Percentiles rank a stretch among this genome's conserved stretches.
Conservation (phyloP, 2,888 invertebrate genomes). For the Zhuqinia jingwanae region DNA sequence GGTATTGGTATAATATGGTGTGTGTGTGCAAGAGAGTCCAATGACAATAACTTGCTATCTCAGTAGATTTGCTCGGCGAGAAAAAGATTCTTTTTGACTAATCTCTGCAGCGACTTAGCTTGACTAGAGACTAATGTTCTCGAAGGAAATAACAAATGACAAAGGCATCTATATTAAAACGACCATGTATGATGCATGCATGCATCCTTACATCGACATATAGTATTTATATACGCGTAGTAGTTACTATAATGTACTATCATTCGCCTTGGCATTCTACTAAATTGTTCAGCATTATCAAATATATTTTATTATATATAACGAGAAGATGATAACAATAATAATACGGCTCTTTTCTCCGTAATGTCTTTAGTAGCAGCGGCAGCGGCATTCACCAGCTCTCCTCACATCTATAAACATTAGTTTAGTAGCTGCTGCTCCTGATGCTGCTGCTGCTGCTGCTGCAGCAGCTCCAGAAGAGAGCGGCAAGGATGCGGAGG, state of each 20-base stretch:
- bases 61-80: slow-evolving; percentile 69
- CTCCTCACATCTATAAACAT: slow-evolving; percentile 65
- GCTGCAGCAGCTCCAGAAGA: background rate
- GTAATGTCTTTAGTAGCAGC: slow-evolving; percentile 46
- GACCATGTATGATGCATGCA: background rate
- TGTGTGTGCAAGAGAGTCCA: slow-evolving; percentile 15
- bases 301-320: slow-evolving; percentile 71
- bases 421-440: slow-evolving; percentile 39
- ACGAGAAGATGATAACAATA: slow-evolving; percentile 72
- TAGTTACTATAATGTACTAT: too few species aligned
- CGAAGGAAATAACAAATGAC: slow-evolving; percentile 71
- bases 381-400: background rate
- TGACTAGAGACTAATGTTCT: slow-evolving; percentile 71
- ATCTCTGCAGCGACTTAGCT: slow-evolving; percentile 72
- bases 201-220: too few species aligned
- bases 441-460: too few species aligned
- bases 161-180: slow-evolving; percentile 54
- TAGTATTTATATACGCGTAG: too few species aligned
- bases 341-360: slow-evolving; percentile 60
- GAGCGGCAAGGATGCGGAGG: slow-evolving; percentile 37
- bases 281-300: slow-evolving; percentile 63
- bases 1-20: too few species aligned
- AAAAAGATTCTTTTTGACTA: slow-evolving; percentile 72
- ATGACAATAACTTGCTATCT: slow-evolving; percentile 62
- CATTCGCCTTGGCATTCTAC: slow-evolving; percentile 19